Evolutionary conservation across 2,888 invertebrate genomes (phyloP).

Genomic region (Phyto melanocephala): DNA sequence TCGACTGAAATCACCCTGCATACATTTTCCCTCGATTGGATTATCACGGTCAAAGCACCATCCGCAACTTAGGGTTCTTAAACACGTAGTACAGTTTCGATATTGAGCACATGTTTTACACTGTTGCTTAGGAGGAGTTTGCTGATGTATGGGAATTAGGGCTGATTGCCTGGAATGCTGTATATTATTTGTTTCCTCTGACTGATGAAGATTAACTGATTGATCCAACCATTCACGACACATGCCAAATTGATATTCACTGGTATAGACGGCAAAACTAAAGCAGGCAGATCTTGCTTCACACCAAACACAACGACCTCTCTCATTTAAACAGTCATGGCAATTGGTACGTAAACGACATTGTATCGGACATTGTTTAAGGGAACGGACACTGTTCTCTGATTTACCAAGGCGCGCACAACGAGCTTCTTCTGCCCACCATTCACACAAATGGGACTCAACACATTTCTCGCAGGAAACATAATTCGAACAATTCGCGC

Average conservation of each 20-base stretch:
- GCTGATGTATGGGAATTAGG: conserved; percentile 56
- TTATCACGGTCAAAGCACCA: conserved; percentile 95
- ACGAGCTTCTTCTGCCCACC: conserved; percentile 93
- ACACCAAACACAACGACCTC: conserved; percentile 96
- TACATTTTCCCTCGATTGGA: conserved; percentile 91
- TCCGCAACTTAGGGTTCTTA: conserved; percentile 92
- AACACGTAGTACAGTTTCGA: conserved; percentile 87
- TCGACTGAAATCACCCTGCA: conserved; percentile 91
- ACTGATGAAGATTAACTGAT: conserved; percentile 79
- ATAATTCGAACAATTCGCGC: conserved; percentile 93
- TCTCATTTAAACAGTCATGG: conserved; percentile 89
- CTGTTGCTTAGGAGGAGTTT: conserved; percentile 77
- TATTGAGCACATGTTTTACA: conserved; percentile 90
- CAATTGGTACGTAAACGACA: conserved; percentile 89
- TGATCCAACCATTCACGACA: conserved; percentile 96
- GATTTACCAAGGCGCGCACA: conserved; percentile 90
- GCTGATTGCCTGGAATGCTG: conserved; percentile 43
- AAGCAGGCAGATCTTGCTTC: conserved; percentile 95
- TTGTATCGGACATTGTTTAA: conserved; percentile 87
- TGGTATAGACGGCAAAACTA: conserved; percentile 96
- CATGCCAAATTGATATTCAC: conserved; percentile 94
- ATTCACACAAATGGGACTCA: conserved; percentile 89
- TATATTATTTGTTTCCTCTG: conserved; percentile 50
- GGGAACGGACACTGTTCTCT: conserved; percentile 83
- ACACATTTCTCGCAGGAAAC: conserved; percentile 93